These are phyloP conservation scores for Agrochola lychnidis DNA, from an alignment of 2,888 invertebrate genomes.

Conservation along the genomic window DNA sequence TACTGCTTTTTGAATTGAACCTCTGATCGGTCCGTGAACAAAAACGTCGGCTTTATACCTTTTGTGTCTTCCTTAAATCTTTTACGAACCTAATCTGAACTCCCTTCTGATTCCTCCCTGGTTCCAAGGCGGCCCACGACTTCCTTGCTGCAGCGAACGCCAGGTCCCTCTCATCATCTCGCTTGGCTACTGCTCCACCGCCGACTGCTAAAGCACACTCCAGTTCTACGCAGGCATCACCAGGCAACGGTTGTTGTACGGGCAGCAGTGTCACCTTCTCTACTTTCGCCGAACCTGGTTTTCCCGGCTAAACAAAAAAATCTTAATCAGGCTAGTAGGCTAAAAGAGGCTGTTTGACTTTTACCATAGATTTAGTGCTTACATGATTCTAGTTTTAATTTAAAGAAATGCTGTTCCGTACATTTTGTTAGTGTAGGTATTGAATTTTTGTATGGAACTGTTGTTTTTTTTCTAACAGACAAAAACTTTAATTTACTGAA, in stretches of 20 bases:
- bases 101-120: conserved; percentile 79
- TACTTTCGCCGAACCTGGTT: conserved; percentile 70
- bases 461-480: background rate
- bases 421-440: background rate
- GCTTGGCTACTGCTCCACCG: conserved; percentile 73
- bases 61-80: background rate
- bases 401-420: background rate
- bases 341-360: no score
- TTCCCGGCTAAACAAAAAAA: conserved; percentile 19
- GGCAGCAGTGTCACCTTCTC: conserved; percentile 22
- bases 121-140: conserved; percentile 78
- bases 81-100: conserved; percentile 77
- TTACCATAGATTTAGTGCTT: no score
- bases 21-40: background rate
- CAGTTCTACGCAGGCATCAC: conserved; percentile 81
- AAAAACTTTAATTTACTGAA: background rate
- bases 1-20: background rate
- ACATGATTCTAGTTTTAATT: background rate
- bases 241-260: conserved; percentile 71
- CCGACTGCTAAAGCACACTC: conserved; percentile 78
- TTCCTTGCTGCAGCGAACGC: conserved; percentile 73
- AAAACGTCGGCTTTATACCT: background rate
- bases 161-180: conserved; percentile 80
- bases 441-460: background rate
- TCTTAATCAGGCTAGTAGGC: background rate